Conservation (phyloP, 2,797 vertebrate species). For the Catharus ustulatus region DNA sequence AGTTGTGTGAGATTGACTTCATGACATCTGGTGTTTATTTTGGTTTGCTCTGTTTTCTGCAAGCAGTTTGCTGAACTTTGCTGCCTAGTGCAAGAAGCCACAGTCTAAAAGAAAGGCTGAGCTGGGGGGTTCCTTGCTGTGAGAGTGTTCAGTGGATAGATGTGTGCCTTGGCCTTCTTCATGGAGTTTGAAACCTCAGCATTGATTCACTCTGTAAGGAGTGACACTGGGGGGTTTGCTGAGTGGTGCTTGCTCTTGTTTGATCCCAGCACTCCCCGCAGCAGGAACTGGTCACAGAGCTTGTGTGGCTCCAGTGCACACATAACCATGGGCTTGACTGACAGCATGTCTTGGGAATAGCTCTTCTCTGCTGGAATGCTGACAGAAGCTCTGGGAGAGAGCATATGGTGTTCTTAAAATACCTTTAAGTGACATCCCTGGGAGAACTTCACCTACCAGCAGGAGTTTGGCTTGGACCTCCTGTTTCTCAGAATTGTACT, state of each 20-base stretch:
- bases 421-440: conserved; percentile 13
- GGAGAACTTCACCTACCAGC: conserved; percentile 44
- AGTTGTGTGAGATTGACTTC: background rate
- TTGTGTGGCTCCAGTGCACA: background rate
- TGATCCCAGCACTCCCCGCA: background rate
- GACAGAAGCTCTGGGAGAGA: conserved; percentile 18
- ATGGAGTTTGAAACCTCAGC: background rate
- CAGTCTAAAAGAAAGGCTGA: background rate
- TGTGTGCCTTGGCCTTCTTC: background rate
- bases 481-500: background rate
- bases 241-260: background rate
- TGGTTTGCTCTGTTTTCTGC: background rate
- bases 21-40: background rate
- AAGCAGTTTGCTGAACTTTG: background rate
- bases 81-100: background rate
- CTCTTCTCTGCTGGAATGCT: background rate
- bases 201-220: background rate
- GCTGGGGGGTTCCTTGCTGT: background rate
- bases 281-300: background rate
- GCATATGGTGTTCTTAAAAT: conserved; percentile 64
- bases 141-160: background rate
- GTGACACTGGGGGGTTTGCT: background rate
- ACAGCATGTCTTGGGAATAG: background rate
- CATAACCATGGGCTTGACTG: background rate
- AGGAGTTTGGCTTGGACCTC: conserved; percentile 35